Evolutionary conservation across 1,140 invertebrate genomes (phyloP), one percentile per base, ranked within the genome.

Genomic region (Dryas iulia): DNA sequence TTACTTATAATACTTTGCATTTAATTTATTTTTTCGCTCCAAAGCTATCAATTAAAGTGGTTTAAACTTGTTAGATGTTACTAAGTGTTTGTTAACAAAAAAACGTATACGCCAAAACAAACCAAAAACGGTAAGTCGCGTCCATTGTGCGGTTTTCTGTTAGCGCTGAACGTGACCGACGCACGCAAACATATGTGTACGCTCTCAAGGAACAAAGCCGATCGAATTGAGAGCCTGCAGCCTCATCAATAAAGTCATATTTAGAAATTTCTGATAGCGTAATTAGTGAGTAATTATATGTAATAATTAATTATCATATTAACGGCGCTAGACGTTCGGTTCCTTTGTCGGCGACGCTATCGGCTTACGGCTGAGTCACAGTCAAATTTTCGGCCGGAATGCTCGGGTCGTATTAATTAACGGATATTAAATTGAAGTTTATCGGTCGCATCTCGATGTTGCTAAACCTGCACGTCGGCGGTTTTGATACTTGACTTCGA

Each of bases 261-360:
- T 75, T 73, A 72, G 67, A 81, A 76, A 79, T 66, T 57, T 65
- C 71, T 63, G 53, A 73, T 68, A 77, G 71, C 66, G 67, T 76
- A 81, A 84, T 84, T 83, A 74, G 63, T 73, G 63, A 81, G 77
- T 80, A 83, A 76, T 78, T 78, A 88, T 91, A 84, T 85, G 79
- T 86, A 84, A 86, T 89, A 89, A 91, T 91, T 90, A 87, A 91
- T 90, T 86, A 87, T 76, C 79, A 84, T 89, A 89, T 89, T 87
- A 89, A 83, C 83, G 76, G 81, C 84, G 85, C 80, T 91, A 89
- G 89, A 77, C 76, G 77, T 82, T 75, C 71, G 77, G 68, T 62
- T 73, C 72, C 84, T 90, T 90, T 91, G 89, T 88, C 86, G 89
- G 89, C 82, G 74, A 73, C 72, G 76, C 71, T 84, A 84, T 86